These are phyloP conservation scores for Lasioglossum marginatum DNA, from an alignment of 2,888 invertebrate genomes.

Conservation along the genomic window DNA sequence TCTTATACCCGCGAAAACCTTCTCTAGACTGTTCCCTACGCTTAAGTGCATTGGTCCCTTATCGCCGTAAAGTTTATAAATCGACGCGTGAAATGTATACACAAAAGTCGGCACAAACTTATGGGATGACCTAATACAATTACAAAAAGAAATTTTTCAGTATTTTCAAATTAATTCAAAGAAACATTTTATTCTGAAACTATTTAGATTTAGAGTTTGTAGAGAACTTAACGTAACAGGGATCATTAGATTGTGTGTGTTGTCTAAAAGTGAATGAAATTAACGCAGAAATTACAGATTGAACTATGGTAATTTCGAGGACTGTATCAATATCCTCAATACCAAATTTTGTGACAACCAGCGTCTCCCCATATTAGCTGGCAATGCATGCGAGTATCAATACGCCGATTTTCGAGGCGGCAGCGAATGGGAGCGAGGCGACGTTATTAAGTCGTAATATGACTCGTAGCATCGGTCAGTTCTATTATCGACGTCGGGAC, in stretches of 20 bases:
- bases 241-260: not conserved
- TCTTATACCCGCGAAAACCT: no score
- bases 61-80: no score
- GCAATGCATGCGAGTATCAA: not conserved
- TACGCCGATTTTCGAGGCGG: not conserved
- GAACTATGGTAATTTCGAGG: not conserved
- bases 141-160: no score
- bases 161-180: no score
- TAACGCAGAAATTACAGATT: not conserved
- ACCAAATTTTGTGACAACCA: not conserved
- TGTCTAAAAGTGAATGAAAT: not conserved
- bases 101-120: no score
- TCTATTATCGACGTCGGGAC: not conserved
- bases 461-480: not conserved
- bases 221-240: no score
- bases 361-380: not conserved
- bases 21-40: no score
- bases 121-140: no score
- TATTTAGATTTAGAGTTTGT: no score
- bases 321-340: not conserved
- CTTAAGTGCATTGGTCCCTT: no score
- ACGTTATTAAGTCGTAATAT: slow-evolving; percentile 4
- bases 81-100: no score
- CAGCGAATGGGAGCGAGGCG: not conserved
- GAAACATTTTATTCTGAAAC: no score